Evolutionary conservation across 2,113 vertebrate species (phyloP).

Genomic region (Calyptomena viridis): DNA sequence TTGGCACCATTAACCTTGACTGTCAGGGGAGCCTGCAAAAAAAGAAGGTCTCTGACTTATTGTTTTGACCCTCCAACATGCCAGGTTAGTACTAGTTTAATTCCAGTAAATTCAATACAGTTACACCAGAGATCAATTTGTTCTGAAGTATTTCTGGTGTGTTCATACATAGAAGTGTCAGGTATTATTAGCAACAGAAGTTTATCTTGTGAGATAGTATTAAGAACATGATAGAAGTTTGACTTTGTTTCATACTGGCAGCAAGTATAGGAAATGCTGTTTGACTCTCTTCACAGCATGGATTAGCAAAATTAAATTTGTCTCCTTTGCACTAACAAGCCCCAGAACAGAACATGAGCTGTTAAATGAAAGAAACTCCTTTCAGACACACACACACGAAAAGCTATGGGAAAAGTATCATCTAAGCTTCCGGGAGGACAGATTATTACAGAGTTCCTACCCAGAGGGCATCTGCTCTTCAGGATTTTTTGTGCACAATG

Average conservation of each 20-base stretch:
- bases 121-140: constrained; percentile 40
- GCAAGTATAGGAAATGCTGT: constrained; percentile 11
- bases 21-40: background rate
- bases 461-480: background rate
- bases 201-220: constrained; percentile 51
- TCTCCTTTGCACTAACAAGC: constrained; percentile 49
- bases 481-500: constrained; percentile 2
- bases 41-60: background rate
- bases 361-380: constrained; percentile 38
- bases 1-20: background rate
- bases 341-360: constrained; percentile 32
- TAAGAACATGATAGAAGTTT: constrained; percentile 47
- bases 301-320: constrained; percentile 44
- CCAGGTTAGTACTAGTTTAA: background rate
- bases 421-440: background rate
- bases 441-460: constrained; percentile 12
- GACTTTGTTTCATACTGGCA: constrained; percentile 51
- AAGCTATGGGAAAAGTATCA: constrained; percentile 24
- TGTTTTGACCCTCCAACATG: background rate
- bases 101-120: constrained; percentile 26
- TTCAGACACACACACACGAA: background rate
- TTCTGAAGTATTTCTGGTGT: background rate
- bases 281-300: constrained; percentile 12
- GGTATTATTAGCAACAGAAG: constrained; percentile 35
- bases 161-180: constrained; percentile 18